A percentile compares a stretch with the other conserved stretches of the same genome.
Evolutionary conservation across 2,888 invertebrate species (phyloP).

Genomic region (Gisinianus flammeolus): DNA sequence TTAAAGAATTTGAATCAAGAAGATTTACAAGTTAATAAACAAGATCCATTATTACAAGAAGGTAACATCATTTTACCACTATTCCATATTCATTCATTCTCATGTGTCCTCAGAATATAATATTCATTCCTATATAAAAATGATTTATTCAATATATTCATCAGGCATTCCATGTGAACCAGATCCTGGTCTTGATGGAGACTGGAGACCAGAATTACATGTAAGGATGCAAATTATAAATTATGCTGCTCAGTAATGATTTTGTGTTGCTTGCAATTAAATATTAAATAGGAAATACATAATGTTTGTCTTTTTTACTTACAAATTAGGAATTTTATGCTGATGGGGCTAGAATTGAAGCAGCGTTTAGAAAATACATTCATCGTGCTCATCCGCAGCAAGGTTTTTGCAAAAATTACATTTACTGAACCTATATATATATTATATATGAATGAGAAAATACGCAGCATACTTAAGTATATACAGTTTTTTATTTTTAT

Average conservation of each 20-base stretch:
- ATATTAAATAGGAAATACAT: too few species aligned
- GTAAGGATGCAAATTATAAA: slow-evolving; percentile 63
- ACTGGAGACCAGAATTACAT: slow-evolving; percentile 84
- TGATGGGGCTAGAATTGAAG: slow-evolving; percentile 93
- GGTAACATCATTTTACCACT: slow-evolving; percentile 69
- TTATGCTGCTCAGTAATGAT: not conserved
- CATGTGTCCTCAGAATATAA: too few species aligned
- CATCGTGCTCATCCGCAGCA: slow-evolving; percentile 65
- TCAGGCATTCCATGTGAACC: slow-evolving; percentile 95
- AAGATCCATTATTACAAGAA: slow-evolving; percentile 82
- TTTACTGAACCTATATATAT: too few species aligned
- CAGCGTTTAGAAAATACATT: slow-evolving; percentile 91
- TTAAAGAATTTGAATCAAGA: slow-evolving; percentile 65
- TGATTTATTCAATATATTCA: too few species aligned
- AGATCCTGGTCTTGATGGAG: slow-evolving; percentile 70
- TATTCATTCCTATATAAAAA: too few species aligned
- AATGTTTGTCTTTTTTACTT: not conserved
- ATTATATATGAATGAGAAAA: too few species aligned
- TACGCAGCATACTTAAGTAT: too few species aligned
- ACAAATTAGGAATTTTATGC: slow-evolving; percentile 65
- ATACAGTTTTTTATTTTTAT: too few species aligned
- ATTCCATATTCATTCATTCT: too few species aligned
- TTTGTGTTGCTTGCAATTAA: too few species aligned
- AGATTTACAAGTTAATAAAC: slow-evolving; percentile 66
- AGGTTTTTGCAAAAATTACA: too few species aligned